These are phyloP conservation scores for Tricholaema leucomelas DNA, from an alignment of 2,113 vertebrate genomes.

Conservation along the genomic window DNA sequence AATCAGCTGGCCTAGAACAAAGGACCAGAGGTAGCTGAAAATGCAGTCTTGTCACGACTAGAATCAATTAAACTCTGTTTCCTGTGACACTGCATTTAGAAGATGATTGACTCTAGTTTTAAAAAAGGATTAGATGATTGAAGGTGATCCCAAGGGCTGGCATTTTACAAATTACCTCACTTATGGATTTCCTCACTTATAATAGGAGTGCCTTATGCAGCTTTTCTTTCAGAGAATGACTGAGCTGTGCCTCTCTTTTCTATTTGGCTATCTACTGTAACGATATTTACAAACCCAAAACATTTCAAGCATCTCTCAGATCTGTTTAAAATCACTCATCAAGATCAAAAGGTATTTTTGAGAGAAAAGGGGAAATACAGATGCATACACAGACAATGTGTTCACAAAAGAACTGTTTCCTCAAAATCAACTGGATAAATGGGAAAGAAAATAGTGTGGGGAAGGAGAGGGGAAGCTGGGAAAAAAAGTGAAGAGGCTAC, in stretches of 20 bases:
- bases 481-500: not conserved
- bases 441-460: not conserved
- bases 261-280: not conserved
- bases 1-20: not conserved
- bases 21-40: not conserved
- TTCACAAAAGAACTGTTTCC: not conserved
- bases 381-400: not conserved
- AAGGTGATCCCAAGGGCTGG: not conserved
- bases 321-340: not conserved
- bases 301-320: not conserved
- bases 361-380: not conserved
- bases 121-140: not conserved
- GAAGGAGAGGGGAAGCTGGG: not conserved
- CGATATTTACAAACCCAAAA: not conserved
- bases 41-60: not conserved
- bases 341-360: not conserved
- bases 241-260: not conserved
- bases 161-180: not conserved
- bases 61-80: not conserved
- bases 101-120: not conserved
- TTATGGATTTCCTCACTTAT: not conserved
- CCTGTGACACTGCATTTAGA: not conserved
- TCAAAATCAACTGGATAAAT: not conserved
- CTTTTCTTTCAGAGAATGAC: not conserved
- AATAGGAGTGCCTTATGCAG: not conserved